These are phyloP conservation scores for Arion vulgaris DNA, from an alignment of 1,140 invertebrate genomes.

Conservation along the genomic window DNA sequence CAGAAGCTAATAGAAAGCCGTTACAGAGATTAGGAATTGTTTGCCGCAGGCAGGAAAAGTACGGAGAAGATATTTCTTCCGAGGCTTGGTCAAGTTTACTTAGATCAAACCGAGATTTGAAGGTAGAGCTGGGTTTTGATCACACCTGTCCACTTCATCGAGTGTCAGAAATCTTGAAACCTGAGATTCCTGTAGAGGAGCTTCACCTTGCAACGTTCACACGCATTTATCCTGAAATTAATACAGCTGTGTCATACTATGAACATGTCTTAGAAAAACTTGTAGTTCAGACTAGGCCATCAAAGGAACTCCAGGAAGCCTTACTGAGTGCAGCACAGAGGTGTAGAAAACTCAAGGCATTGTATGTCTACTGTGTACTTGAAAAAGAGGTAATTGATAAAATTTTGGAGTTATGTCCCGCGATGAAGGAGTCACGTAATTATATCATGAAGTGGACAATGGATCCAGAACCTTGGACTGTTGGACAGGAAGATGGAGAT, in stretches of 20 bases:
- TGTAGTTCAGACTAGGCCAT: conserved; percentile 55
- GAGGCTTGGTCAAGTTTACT: conserved; percentile 55
- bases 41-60: conserved; percentile 61
- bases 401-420: conserved; percentile 52
- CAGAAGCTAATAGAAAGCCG: conserved; percentile 44
- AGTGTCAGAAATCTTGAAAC: conserved; percentile 59
- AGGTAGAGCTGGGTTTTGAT: conserved; percentile 63
- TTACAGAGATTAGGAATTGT: conserved; percentile 55
- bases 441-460: conserved; percentile 59
- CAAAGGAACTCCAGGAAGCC: conserved; percentile 51
- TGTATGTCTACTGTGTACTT: conserved; percentile 59
- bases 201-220: conserved; percentile 65
- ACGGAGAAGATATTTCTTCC: conserved; percentile 49
- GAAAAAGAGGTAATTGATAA: conserved; percentile 51
- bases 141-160: conserved; percentile 58
- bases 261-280: conserved; percentile 56
- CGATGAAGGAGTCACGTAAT: conserved; percentile 51
- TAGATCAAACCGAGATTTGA: conserved; percentile 49
- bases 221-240: conserved; percentile 58
- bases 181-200: conserved; percentile 61
- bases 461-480: conserved; percentile 62
- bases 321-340: conserved; percentile 51
- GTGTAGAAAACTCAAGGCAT: conserved; percentile 46
- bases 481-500: conserved; percentile 52
- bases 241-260: conserved; percentile 53